Evolutionary conservation across 1,140 invertebrate genomes (phyloP).

Genomic region (Ceratina calcarata): DNA sequence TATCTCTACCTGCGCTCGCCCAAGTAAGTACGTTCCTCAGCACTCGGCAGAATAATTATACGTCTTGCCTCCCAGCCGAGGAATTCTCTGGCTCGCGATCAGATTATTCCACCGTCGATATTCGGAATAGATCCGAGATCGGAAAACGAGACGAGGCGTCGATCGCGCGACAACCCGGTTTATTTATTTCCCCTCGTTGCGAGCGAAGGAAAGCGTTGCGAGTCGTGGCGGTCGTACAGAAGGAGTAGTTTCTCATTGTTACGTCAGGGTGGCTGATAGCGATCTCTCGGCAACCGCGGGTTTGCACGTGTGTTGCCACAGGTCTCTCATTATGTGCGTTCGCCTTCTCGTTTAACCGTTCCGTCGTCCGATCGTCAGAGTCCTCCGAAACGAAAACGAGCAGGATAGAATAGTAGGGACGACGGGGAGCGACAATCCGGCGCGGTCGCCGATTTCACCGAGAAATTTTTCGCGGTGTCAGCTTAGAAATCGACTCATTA

Average conservation of each 20-base stretch:
- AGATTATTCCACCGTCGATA: not conserved
- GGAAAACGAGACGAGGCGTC: constrained; percentile 26
- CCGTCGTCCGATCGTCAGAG: constrained; percentile 52
- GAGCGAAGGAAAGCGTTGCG: constrained; percentile 76
- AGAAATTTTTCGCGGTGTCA: not conserved
- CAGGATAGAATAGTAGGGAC: not conserved
- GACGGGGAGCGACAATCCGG: constrained; percentile 29
- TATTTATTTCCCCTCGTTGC: constrained; percentile 62
- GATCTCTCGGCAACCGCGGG: constrained; percentile 68
- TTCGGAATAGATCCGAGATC: not conserved
- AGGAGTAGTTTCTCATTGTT: constrained; percentile 78
- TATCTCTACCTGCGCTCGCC: no score
- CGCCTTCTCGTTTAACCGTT: constrained; percentile 63
- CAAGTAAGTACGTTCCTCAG: no score
- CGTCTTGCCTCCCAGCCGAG: no score
- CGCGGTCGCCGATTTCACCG: constrained; percentile 51
- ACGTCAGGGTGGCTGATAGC: constrained; percentile 73
- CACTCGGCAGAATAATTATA: no score
- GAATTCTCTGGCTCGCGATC: not conserved
- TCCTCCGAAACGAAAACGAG: constrained; percentile 3
- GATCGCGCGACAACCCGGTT: constrained; percentile 49
- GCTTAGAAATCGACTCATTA: constrained; percentile 52
- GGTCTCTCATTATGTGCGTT: constrained; percentile 71
- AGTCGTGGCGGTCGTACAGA: constrained; percentile 41
- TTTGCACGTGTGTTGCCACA: constrained; percentile 69